A percentile compares a stretch with the other conserved stretches of the same genome.
Evolutionary conservation across 2,888 invertebrate species (phyloP).

Genomic region (Apeira syringaria): DNA sequence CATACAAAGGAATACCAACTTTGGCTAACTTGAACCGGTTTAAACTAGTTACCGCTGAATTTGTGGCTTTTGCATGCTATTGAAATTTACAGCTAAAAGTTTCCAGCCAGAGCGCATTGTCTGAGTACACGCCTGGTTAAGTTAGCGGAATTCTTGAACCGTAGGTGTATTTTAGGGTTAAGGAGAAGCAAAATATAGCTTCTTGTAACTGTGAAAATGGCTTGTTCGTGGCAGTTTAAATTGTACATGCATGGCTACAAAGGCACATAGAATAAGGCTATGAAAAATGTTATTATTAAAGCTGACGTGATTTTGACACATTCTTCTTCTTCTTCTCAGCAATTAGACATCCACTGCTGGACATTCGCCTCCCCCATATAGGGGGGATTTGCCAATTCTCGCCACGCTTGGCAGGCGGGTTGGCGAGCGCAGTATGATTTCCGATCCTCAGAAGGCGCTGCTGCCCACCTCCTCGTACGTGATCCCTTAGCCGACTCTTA

Average conservation of each 20-base stretch:
- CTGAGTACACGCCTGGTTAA: conserved; percentile 43
- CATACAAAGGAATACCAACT: conserved; percentile 50
- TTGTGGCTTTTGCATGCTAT: conserved; percentile 75
- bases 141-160: conserved; percentile 38
- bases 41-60: conserved; percentile 64
- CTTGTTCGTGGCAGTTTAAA: not conserved
- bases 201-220: conserved; percentile 11
- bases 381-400: too few relatives aligned
- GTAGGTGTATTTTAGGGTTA: conserved; percentile 28
- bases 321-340: too few relatives aligned
- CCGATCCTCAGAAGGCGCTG: too few relatives aligned
- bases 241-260: not conserved
- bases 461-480: too few relatives aligned
- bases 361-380: too few relatives aligned
- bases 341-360: too few relatives aligned
- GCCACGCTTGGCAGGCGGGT: too few relatives aligned
- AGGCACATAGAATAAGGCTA: not conserved
- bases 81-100: conserved; percentile 77
- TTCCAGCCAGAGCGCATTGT: conserved; percentile 52
- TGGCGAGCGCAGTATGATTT: too few relatives aligned
- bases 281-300: too few relatives aligned
- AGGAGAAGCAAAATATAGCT: conserved; percentile 15
- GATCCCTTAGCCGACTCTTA: too few relatives aligned
- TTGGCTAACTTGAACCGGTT: conserved; percentile 62
- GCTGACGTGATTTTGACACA: too few relatives aligned